Percentiles rank a stretch among this genome's conserved stretches.
These are phyloP conservation scores for Calameuta filiformis DNA, from an alignment of 2,888 invertebrate species.

Conservation along the genomic window DNA sequence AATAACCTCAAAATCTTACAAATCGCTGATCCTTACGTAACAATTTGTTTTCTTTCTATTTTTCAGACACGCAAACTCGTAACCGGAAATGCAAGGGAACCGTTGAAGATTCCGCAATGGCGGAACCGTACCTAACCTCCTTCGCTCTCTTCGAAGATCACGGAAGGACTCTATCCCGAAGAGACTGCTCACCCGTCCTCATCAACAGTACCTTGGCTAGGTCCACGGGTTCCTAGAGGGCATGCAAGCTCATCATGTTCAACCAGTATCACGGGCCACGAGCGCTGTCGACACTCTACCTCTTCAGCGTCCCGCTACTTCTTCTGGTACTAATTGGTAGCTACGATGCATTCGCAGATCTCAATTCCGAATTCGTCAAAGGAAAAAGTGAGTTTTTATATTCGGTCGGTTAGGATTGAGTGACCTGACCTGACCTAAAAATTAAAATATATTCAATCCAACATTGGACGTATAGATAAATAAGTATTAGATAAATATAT, in stretches of 20 bases:
- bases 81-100: constrained; percentile 43
- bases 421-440: no score
- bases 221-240: constrained; percentile 57
- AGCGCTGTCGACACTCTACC: constrained; percentile 54
- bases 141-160: constrained; percentile 19
- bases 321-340: constrained; percentile 46
- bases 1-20: no score
- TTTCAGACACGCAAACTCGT: constrained; percentile 36
- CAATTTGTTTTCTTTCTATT: constrained; percentile 6
- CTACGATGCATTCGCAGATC: constrained; percentile 55
- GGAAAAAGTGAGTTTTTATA: constrained; percentile 77
- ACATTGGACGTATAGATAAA: background rate
- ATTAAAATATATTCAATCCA: no score
- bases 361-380: constrained; percentile 78
- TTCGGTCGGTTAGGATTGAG: background rate
- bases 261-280: constrained; percentile 56
- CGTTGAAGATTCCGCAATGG: constrained; percentile 40
- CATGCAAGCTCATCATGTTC: constrained; percentile 64
- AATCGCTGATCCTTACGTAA: no score
- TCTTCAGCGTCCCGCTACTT: constrained; percentile 42
- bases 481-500: background rate
- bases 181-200: constrained; percentile 20
- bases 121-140: background rate
- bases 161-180: constrained; percentile 21
- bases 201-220: constrained; percentile 32